phyloP scores from a whole-genome alignment of 2,113 vertebrate genomes.

The Trachemys scripta region DNA sequence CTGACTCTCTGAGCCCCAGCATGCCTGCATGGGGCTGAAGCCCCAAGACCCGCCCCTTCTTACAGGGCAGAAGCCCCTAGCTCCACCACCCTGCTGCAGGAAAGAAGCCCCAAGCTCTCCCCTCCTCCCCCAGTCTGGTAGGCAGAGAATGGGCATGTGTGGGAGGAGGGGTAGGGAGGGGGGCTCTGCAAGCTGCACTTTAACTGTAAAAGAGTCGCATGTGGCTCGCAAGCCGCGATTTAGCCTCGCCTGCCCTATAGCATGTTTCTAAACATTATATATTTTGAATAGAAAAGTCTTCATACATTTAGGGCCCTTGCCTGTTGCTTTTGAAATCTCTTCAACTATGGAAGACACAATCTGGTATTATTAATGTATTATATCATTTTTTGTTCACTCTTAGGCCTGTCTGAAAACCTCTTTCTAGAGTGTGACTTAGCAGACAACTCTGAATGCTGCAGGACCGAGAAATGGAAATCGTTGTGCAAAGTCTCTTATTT shows the following conservation, averaged over 20 bases:
- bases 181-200: no score
- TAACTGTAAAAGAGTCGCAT: no score
- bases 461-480: background rate
- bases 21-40: no score
- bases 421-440: background rate
- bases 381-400: background rate
- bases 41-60: no score
- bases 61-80: no score
- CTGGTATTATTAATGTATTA: background rate
- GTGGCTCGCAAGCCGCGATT: background rate
- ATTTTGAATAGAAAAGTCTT: background rate
- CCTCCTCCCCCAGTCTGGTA: no score
- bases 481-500: background rate
- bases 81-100: no score
- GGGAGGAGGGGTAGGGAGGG: no score
- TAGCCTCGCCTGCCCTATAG: rapidly evolving
- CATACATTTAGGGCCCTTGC: rapidly evolving
- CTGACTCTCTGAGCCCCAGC: no score
- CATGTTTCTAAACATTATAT: background rate
- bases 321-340: background rate
- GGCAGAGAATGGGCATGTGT: no score
- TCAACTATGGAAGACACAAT: background rate
- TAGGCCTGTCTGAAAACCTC: background rate
- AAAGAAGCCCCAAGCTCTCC: no score
- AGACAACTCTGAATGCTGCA: background rate